Evolutionary conservation across 2,113 vertebrate genomes (phyloP).

Genomic region (Cromileptes altivelis): DNA sequence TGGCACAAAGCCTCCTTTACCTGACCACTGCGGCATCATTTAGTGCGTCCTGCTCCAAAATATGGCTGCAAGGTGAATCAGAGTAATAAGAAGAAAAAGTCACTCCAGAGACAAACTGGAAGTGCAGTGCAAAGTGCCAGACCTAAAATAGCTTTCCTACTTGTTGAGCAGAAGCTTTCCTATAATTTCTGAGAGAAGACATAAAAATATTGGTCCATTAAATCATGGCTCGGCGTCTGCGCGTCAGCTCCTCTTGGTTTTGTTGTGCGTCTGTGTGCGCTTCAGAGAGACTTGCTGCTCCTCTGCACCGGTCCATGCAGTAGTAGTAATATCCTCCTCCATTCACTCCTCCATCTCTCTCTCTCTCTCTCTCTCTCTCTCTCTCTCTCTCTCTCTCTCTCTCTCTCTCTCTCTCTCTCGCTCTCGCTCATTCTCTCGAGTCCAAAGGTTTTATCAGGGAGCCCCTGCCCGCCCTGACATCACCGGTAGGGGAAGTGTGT

Average conservation of each 20-base stretch:
- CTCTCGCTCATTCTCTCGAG: conserved; percentile 62
- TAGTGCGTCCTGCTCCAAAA: conserved; percentile 65
- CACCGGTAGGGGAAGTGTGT: conserved; percentile 72
- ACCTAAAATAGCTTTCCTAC: conserved; percentile 32
- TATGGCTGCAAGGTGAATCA: conserved; percentile 67
- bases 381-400: conserved; percentile 45
- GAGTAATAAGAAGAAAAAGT: conserved; percentile 35
- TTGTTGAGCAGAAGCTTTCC: conserved; percentile 35
- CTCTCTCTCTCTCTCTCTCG: conserved; percentile 49
- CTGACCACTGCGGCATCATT: conserved; percentile 69
- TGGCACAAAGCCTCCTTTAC: conserved; percentile 61
- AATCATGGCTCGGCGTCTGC: conserved; percentile 58
- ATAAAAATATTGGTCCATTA: conserved; percentile 52
- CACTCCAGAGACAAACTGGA: conserved; percentile 43
- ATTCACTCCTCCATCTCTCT: conserved; percentile 63
- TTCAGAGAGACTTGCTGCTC: conserved; percentile 65
- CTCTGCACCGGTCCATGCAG: conserved; percentile 76
- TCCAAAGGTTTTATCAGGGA: conserved; percentile 72
- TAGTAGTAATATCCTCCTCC: conserved; percentile 76
- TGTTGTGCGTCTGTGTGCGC: conserved; percentile 64
- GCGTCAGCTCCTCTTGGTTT: conserved; percentile 69
- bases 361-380: conserved; percentile 46
- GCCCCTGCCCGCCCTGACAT: conserved; percentile 80
- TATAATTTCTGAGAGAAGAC: conserved; percentile 36
- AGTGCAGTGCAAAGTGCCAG: conserved; percentile 54